phyloP scores from a whole-genome alignment of 2,113 vertebrate genomes.

The Salvelinus sp. region DNA sequence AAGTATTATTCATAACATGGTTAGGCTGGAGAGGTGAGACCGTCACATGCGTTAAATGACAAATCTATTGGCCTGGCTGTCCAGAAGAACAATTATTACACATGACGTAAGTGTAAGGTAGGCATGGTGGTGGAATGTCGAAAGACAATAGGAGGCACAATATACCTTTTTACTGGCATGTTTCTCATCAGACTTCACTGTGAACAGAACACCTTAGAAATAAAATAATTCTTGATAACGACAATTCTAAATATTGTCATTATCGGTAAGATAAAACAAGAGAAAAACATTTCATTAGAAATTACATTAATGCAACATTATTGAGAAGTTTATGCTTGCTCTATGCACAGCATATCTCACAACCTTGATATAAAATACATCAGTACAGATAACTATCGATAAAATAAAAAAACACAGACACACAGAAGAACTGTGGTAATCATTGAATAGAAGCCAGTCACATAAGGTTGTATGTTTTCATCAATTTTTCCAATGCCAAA shows the following conservation, averaged over 20 bases:
- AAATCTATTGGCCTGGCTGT: no score
- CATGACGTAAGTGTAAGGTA: background rate
- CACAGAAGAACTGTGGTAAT: background rate
- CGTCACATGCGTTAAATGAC: no score
- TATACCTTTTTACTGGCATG: no score
- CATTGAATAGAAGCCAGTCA: background rate
- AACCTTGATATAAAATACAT: conserved; percentile 19
- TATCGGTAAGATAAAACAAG: background rate
- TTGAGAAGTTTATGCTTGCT: conserved; percentile 3
- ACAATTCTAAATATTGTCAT: background rate
- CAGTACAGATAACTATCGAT: conserved; percentile 10
- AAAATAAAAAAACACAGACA: conserved; percentile 3
- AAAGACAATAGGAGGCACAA: no score
- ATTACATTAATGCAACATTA: background rate
- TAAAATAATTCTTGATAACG: no score
- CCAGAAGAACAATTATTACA: no score
- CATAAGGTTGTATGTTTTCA: background rate
- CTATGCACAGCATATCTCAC: conserved; percentile 44
- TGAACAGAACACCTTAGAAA: no score
- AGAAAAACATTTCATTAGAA: background rate
- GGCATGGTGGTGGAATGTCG: no score
- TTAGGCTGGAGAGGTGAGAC: no score
- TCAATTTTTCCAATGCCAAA: background rate
- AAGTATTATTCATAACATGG: no score
- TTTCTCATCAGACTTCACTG: no score